Percentiles rank a stretch among this genome's conserved stretches.
These are phyloP conservation scores for Psittacula cyanocephala DNA, from an alignment of 2,113 vertebrate species.

Conservation along the genomic window DNA sequence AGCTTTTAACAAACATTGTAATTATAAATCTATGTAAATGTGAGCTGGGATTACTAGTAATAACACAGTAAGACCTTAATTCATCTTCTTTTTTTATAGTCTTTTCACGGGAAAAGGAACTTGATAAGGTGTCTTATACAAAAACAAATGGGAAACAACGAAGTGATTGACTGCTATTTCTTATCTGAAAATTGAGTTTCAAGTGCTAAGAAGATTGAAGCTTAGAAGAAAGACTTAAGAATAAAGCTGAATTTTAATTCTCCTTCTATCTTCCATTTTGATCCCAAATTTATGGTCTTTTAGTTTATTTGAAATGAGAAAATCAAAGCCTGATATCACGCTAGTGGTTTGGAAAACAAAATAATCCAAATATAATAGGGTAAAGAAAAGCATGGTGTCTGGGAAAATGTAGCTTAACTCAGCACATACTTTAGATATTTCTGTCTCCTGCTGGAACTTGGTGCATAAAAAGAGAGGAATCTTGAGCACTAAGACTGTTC, in stretches of 20 bases:
- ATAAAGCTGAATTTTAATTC: background rate
- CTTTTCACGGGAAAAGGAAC: background rate
- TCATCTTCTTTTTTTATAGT: background rate
- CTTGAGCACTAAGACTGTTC: background rate
- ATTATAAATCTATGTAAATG: slow-evolving; percentile 11
- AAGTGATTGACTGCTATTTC: background rate
- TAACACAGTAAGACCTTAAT: slow-evolving; percentile 1
- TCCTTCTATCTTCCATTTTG: background rate
- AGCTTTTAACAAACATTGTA: background rate
- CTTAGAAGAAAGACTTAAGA: background rate
- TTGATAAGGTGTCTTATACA: background rate
- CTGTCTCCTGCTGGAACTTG: background rate
- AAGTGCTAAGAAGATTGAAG: background rate
- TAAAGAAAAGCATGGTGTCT: background rate
- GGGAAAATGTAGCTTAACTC: background rate
- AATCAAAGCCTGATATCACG: background rate
- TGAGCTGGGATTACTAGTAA: background rate
- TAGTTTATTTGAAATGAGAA: background rate
- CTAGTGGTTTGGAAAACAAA: background rate
- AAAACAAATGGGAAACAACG: background rate
- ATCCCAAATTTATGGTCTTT: background rate
- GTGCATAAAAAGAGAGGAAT: background rate
- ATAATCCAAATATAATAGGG: background rate
- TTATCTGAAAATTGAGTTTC: slow-evolving; percentile 25
- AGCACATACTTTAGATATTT: background rate